Conservation (phyloP, 2,113 vertebrate species). For the Podilymbus podiceps region DNA sequence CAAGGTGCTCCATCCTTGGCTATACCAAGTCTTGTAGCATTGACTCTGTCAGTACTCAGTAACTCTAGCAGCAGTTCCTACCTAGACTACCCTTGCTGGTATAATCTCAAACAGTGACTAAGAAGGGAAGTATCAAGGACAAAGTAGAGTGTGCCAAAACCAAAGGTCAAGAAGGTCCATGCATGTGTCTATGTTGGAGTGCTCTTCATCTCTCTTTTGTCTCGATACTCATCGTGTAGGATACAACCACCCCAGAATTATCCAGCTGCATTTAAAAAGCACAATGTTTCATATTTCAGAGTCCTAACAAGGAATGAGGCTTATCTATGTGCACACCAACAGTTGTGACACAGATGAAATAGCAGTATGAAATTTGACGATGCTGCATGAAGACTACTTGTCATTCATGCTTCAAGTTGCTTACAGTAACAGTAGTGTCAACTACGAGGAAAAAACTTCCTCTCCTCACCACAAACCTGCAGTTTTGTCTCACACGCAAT, state of each 20-base stretch:
- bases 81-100: neutral
- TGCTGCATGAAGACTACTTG: neutral
- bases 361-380: neutral
- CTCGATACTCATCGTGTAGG: fast-evolving
- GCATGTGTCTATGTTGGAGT: neutral
- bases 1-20: neutral
- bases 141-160: neutral
- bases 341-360: neutral
- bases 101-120: neutral
- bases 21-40: neutral
- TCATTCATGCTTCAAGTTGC: neutral
- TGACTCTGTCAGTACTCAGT: neutral
- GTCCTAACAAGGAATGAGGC: neutral
- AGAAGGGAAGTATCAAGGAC: neutral
- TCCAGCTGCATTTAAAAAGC: neutral
- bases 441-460: neutral
- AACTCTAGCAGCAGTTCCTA: neutral
- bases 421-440: neutral
- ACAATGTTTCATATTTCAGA: neutral
- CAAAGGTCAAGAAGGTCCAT: neutral
- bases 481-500: neutral
- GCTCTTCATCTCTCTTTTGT: neutral
- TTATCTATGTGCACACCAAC: neutral
- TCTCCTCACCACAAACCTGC: fast-evolving
- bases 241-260: neutral